phyloP scores from a whole-genome alignment of 2,888 invertebrate species.

The Unio pictorum region DNA sequence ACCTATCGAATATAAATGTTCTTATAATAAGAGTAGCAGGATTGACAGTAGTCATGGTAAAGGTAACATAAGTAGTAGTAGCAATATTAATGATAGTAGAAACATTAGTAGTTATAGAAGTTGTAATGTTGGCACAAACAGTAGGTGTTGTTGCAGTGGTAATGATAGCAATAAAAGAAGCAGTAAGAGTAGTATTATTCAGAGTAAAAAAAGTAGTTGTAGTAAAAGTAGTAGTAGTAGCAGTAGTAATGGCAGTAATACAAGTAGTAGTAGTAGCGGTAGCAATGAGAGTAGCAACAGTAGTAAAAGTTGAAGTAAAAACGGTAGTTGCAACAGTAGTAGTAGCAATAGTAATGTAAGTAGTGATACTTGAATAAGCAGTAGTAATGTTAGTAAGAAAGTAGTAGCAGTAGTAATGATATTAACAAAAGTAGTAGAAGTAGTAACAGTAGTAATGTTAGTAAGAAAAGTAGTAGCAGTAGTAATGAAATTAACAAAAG shows the following conservation, averaged over 20 bases:
- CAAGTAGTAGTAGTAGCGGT: not conserved
- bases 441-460: not conserved
- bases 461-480: no score
- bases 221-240: conserved; percentile 2
- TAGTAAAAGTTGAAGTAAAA: no score
- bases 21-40: no score
- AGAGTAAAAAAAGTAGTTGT: conserved; percentile 3
- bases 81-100: conserved; percentile 4
- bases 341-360: conserved; percentile 1
- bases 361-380: not conserved
- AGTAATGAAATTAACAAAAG: conserved; percentile 5
- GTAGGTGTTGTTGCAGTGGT: conserved; percentile 2
- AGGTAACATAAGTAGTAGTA: not conserved
- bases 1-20: no score
- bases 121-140: not conserved
- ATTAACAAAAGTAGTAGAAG: no score
- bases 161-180: not conserved
- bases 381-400: no score
- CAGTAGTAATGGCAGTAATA: conserved; percentile 6
- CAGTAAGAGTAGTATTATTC: conserved; percentile 1
- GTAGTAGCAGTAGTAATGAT: not conserved
- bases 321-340: conserved; percentile 5
- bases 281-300: no score
- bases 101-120: conserved; percentile 2
- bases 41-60: not conserved